phyloP scores from a whole-genome alignment of 2,113 vertebrate genomes.

The Merops nubicus region DNA sequence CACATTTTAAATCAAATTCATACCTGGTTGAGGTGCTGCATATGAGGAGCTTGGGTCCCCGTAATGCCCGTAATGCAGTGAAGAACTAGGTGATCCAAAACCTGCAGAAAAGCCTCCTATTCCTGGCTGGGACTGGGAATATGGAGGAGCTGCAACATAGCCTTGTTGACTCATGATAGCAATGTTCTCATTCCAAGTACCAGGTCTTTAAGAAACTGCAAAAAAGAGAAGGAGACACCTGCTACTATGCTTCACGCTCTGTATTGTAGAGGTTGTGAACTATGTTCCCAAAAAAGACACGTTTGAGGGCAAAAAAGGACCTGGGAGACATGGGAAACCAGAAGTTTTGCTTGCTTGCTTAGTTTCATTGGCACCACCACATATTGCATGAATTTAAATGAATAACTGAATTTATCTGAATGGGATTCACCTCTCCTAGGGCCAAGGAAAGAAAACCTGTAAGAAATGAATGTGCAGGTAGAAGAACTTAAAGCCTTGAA shows the following conservation, averaged over 20 bases:
- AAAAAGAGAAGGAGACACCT: conserved; percentile 1
- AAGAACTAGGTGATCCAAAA: conserved; percentile 75
- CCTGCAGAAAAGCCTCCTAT: conserved; percentile 84
- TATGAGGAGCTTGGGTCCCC: conserved; percentile 77
- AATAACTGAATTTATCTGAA: not conserved
- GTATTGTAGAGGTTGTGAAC: not conserved
- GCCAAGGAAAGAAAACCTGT: accelerated
- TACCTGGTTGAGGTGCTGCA: conserved; percentile 81
- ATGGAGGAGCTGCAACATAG: conserved; percentile 90
- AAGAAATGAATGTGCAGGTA: not conserved
- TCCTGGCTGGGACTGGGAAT: conserved; percentile 91
- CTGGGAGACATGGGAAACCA: not conserved
- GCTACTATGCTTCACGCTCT: not conserved
- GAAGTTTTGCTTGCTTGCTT: not conserved
- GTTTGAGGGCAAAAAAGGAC: not conserved
- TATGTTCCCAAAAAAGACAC: not conserved
- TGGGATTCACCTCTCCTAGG: not conserved
- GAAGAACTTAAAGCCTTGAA: not conserved
- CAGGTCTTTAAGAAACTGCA: conserved; percentile 12
- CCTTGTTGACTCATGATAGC: conserved; percentile 93
- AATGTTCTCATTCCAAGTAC: conserved; percentile 61
- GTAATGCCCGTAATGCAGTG: conserved; percentile 85
- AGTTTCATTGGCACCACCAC: not conserved
- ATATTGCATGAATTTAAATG: not conserved
- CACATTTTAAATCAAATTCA: not conserved